Percentiles rank a stretch among this genome's conserved stretches.
Conservation (phyloP, 2,797 vertebrate species). For the Semotilus atromaculatus region DNA sequence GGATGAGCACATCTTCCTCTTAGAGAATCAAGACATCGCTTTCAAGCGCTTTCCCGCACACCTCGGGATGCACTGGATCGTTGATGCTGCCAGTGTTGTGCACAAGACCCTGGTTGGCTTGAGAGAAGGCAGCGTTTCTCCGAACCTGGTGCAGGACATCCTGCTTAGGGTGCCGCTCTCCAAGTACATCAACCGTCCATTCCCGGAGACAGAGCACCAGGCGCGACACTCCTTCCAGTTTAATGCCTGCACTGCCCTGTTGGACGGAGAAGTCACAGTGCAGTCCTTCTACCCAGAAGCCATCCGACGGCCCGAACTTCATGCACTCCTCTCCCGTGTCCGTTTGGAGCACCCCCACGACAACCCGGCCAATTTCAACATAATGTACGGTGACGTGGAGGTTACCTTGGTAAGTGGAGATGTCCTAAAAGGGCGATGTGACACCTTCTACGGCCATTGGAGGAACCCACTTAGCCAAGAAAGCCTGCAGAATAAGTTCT, state of each 20-base stretch:
- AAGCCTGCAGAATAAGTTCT: constrained; percentile 85
- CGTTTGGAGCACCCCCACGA: constrained; percentile 85
- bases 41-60: constrained; percentile 91
- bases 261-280: constrained; percentile 84
- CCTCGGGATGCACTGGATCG: constrained; percentile 90
- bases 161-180: constrained; percentile 84
- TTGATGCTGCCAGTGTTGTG: constrained; percentile 81
- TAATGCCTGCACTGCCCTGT: constrained; percentile 83
- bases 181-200: constrained; percentile 89
- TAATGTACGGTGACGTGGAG: constrained; percentile 86
- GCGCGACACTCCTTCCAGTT: constrained; percentile 93
- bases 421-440: constrained; percentile 80
- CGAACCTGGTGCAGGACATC: constrained; percentile 78
- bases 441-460: constrained; percentile 93
- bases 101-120: constrained; percentile 76
- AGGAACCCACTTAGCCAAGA: constrained; percentile 86
- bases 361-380: constrained; percentile 88
- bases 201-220: constrained; percentile 87
- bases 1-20: constrained; percentile 76
- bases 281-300: constrained; percentile 77
- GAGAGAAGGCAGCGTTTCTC: constrained; percentile 66
- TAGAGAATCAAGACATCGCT: constrained; percentile 87
- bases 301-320: constrained; percentile 77
- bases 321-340: constrained; percentile 80
- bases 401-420: constrained; percentile 81